phyloP scores from a whole-genome alignment of 92 coral and sea anemone species.

The Epizoanthus illoricatus region DNA sequence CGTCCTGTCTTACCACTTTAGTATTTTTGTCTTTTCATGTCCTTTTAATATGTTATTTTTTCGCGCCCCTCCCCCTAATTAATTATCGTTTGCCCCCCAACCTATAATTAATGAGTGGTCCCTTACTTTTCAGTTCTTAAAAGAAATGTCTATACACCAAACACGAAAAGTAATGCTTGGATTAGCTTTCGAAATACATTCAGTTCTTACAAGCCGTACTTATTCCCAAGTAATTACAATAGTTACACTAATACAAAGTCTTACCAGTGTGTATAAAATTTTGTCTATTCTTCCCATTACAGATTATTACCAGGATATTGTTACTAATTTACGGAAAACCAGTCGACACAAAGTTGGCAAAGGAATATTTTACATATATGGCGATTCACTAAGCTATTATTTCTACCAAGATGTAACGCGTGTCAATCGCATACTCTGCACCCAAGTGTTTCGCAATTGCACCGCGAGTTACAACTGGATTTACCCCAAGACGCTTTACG shows the following conservation, averaged over 20 bases:
- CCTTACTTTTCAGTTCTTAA: no score
- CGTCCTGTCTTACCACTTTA: no score
- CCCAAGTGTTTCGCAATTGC: slow-evolving; percentile 58
- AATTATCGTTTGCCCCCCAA: no score
- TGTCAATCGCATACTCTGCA: slow-evolving; percentile 51
- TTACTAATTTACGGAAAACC: slow-evolving; percentile 30
- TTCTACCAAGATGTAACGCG: slow-evolving; percentile 65
- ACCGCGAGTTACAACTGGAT: slow-evolving; percentile 87
- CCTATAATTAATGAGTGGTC: no score
- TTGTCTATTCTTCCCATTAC: not conserved
- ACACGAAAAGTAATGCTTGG: no score
- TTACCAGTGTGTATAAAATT: not conserved
- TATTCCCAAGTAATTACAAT: not conserved
- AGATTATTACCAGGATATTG: slow-evolving; percentile 20
- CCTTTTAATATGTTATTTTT: no score
- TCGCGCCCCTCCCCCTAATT: no score
- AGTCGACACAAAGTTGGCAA: slow-evolving; percentile 50
- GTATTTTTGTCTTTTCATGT: no score
- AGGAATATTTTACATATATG: slow-evolving; percentile 86
- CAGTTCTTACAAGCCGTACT: no score
- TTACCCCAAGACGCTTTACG: slow-evolving; percentile 84
- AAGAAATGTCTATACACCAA: no score
- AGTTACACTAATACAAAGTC: not conserved
- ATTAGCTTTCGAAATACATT: no score
- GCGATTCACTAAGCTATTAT: slow-evolving; percentile 85